These are phyloP conservation scores for Anagyrus pseudococci DNA, from an alignment of 2,888 invertebrate species.

Conservation along the genomic window DNA sequence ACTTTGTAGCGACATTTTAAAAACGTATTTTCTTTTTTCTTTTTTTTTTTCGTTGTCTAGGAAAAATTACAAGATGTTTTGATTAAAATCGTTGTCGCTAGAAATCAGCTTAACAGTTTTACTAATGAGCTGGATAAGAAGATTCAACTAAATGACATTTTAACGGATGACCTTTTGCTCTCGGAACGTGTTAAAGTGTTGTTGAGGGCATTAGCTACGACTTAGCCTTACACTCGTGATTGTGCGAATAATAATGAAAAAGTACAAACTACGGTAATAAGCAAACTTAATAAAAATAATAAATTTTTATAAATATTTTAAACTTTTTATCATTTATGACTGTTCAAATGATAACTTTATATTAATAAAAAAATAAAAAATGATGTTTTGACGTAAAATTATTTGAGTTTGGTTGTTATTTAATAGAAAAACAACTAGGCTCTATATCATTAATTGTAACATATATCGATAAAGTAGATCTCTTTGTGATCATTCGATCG, in stretches of 20 bases:
- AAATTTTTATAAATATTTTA: constrained; percentile 1
- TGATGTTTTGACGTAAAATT: too few relatives aligned
- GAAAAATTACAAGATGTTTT: constrained; percentile 47
- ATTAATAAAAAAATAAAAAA: not conserved
- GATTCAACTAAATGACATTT: constrained; percentile 43
- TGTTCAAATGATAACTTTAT: not conserved
- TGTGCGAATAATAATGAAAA: too few relatives aligned
- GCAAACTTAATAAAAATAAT: not conserved
- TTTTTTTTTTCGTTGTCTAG: constrained; percentile 38
- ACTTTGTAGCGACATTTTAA: not conserved
- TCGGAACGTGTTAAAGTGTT: constrained; percentile 46
- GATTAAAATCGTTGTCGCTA: constrained; percentile 43
- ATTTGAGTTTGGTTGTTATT: too few relatives aligned
- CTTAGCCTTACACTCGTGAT: not conserved
- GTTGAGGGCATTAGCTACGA: constrained; percentile 41
- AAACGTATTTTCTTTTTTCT: not conserved
- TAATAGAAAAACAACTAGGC: too few relatives aligned
- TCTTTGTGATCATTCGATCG: not conserved
- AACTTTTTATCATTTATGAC: not conserved
- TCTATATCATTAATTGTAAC: not conserved
- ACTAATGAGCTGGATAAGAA: constrained; percentile 32
- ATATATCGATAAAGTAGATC: not conserved
- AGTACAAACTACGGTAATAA: not conserved
- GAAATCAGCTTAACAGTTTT: constrained; percentile 43
- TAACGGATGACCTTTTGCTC: constrained; percentile 42